A percentile compares a stretch with the other conserved stretches of the same genome.
Evolutionary conservation across 2,888 invertebrate genomes (phyloP).

Genomic region (Cloeon dipterum): DNA sequence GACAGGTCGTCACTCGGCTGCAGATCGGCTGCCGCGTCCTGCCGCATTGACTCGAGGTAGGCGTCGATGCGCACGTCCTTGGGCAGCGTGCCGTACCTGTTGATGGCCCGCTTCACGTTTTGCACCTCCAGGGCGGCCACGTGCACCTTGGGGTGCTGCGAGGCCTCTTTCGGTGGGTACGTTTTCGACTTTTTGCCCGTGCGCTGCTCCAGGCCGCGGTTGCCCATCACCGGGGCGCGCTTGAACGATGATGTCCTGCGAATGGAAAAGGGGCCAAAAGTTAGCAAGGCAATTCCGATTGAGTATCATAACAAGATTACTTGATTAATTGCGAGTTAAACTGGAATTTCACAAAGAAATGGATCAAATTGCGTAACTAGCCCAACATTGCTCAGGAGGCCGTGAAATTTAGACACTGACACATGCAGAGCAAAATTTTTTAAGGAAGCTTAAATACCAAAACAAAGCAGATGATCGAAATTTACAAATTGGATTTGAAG

Average conservation of each 20-base stretch:
- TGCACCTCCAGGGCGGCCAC: constrained; percentile 87
- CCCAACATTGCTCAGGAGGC: too few species aligned
- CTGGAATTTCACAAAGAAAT: too few species aligned
- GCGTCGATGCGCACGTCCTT: constrained; percentile 93
- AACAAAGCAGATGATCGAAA: too few species aligned
- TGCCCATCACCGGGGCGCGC: constrained; percentile 26
- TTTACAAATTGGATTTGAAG: too few species aligned
- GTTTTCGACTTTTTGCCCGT: constrained; percentile 34
- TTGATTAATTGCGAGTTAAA: too few species aligned
- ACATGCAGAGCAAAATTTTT: too few species aligned
- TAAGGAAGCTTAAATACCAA: too few species aligned
- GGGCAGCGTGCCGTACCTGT: constrained; percentile 88
- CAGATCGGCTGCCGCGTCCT: constrained; percentile 16
- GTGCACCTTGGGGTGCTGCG: constrained; percentile 26
- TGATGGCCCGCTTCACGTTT: constrained; percentile 84
- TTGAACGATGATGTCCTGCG: constrained; percentile 6
- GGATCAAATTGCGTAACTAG: too few species aligned
- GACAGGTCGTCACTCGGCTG: constrained; percentile 2
- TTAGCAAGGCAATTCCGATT: too few species aligned
- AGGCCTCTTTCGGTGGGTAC: constrained; percentile 28
- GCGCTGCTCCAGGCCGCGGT: constrained; percentile 31
- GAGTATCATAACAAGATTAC: too few species aligned
- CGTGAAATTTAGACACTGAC: too few species aligned
- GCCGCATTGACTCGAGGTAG: constrained; percentile 78
- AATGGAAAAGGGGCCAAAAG: too few species aligned